A percentile compares a stretch with the other conserved stretches of the same genome.
Evolutionary conservation across 2,888 invertebrate genomes (phyloP).

Genomic region (Scaptodrosophila latifasciaeformis): DNA sequence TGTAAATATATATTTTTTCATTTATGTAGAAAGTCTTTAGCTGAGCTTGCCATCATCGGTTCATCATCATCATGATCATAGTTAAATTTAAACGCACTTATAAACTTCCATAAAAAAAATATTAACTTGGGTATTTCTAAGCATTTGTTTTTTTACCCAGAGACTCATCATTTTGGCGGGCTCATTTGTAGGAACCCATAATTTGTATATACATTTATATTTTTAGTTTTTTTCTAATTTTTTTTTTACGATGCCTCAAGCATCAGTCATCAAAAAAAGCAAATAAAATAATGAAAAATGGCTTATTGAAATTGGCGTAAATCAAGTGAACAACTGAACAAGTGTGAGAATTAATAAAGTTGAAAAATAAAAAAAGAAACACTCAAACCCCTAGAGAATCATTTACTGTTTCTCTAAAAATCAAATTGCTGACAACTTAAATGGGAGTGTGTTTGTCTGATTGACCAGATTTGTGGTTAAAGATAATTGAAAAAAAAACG

Average conservation of each 20-base stretch:
- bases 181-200: constrained; percentile 11
- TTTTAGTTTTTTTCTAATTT: neutral
- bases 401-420: no score
- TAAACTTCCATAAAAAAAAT: constrained; percentile 5
- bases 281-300: constrained; percentile 9
- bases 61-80: constrained; percentile 46
- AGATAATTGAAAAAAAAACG: no score
- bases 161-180: constrained; percentile 17
- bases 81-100: constrained; percentile 48
- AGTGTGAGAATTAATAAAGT: constrained; percentile 13
- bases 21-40: constrained; percentile 46
- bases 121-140: neutral
- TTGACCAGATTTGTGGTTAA: no score
- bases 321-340: constrained; percentile 18
- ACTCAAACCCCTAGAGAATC: no score
- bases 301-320: constrained; percentile 2
- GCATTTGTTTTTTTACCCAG: neutral
- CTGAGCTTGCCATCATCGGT: no score
- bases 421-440: no score
- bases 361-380: no score
- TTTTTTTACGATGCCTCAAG: neutral
- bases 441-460: no score
- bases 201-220: neutral
- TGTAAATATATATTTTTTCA: constrained; percentile 31
- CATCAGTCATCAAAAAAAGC: neutral